These are phyloP conservation scores for Bombus huntii DNA, from an alignment of 1,140 invertebrate species.

Conservation along the genomic window DNA sequence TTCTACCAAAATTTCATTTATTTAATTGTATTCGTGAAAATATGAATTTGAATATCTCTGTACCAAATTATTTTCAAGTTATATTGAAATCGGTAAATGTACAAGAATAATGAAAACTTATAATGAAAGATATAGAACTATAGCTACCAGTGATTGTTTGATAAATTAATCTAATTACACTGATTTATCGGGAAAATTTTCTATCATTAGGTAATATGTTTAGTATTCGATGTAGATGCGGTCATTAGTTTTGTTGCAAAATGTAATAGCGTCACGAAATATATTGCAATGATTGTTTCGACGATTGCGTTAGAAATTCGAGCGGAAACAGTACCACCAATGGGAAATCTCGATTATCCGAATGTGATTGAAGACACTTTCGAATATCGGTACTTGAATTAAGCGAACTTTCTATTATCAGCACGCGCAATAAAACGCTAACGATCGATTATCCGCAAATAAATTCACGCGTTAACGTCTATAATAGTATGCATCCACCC, in stretches of 20 bases:
- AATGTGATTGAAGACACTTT: conserved; percentile 16
- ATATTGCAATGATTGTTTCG: neutral
- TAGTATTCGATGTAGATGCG: neutral
- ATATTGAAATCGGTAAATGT: neutral
- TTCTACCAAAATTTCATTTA: no score
- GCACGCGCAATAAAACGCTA: neutral
- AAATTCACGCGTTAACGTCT: conserved; percentile 30
- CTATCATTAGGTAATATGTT: neutral
- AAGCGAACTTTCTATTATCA: conserved; percentile 27
- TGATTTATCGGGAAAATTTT: neutral
- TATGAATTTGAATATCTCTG: no score
- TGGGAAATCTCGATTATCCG: conserved; percentile 18
- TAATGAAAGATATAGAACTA: neutral
- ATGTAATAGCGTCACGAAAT: neutral
- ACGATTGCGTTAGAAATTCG: conserved; percentile 25
- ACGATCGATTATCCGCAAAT: conserved; percentile 35
- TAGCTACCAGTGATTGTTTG: neutral
- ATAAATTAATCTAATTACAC: no score
- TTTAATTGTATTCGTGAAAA: no score
- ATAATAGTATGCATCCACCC: neutral
- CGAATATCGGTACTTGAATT: conserved; percentile 12
- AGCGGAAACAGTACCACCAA: neutral
- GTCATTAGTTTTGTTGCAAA: neutral
- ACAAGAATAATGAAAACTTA: neutral
- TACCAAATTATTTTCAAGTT: neutral